Percentiles rank a stretch among this genome's conserved stretches.
phyloP scores from a whole-genome alignment of 2,113 vertebrate species.

The Microtus pennsylvanicus region DNA sequence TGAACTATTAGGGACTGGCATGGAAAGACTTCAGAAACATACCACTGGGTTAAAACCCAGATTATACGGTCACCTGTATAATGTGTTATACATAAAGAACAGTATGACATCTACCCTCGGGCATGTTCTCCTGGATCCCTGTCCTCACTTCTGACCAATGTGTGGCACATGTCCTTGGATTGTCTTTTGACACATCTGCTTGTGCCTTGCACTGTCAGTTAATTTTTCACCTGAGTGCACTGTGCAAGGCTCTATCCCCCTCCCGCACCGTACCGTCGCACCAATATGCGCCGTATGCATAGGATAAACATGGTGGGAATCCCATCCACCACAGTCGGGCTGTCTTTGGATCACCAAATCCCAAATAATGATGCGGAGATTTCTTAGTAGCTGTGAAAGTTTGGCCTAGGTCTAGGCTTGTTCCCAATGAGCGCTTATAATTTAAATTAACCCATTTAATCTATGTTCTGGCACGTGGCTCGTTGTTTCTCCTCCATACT shows the following conservation, averaged over 20 bases:
- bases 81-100: background rate
- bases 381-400: background rate
- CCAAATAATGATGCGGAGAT: background rate
- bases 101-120: background rate
- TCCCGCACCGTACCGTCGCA: background rate
- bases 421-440: background rate
- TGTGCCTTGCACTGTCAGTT: background rate
- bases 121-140: background rate
- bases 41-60: constrained; percentile 11
- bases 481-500: background rate
- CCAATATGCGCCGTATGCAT: background rate
- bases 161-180: background rate
- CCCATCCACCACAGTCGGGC: background rate
- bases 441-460: background rate
- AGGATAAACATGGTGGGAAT: constrained; percentile 10
- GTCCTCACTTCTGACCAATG: background rate
- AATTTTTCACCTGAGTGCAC: constrained; percentile 17
- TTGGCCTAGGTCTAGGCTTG: background rate
- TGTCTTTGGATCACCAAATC: background rate
- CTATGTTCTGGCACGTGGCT: background rate
- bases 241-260: background rate
- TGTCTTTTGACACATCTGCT: background rate
- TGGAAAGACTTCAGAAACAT: background rate
- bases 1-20: background rate
- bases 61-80: background rate